phyloP scores from a whole-genome alignment of 2,888 invertebrate species.

The Tachina grossa region DNA sequence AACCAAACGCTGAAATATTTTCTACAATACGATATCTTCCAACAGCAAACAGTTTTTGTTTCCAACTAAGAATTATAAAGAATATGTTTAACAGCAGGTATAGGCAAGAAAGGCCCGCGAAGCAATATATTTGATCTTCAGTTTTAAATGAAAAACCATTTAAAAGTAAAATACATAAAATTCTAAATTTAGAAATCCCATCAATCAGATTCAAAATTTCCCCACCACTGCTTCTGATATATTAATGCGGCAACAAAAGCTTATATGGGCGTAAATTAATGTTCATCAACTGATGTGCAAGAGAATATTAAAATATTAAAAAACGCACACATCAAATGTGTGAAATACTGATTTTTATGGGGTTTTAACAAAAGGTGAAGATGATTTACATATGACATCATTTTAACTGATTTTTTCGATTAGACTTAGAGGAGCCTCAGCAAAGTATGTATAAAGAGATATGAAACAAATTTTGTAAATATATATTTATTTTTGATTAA shows the following conservation, averaged over 20 bases:
- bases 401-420: slow-evolving; percentile 43
- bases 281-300: slow-evolving; percentile 54
- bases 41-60: slow-evolving; percentile 12
- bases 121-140: too few relatives aligned
- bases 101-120: not conserved
- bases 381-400: slow-evolving; percentile 63
- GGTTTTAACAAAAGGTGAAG: slow-evolving; percentile 45
- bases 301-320: slow-evolving; percentile 13
- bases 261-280: slow-evolving; percentile 63
- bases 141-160: too few relatives aligned
- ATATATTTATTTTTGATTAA: not conserved
- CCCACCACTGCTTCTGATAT: too few relatives aligned
- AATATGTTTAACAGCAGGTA: not conserved
- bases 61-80: slow-evolving; percentile 13
- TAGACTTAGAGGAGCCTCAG: slow-evolving; percentile 59
- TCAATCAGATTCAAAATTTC: too few relatives aligned
- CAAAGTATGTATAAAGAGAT: slow-evolving; percentile 7
- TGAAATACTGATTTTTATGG: not conserved
- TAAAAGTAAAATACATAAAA: too few relatives aligned
- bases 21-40: slow-evolving; percentile 27
- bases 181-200: too few relatives aligned
- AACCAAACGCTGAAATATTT: slow-evolving; percentile 22
- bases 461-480: slow-evolving; percentile 6
- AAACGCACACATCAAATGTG: slow-evolving; percentile 20
- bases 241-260: slow-evolving; percentile 25